These are phyloP conservation scores for Nebria salina DNA, from an alignment of 2,888 invertebrate genomes.

Conservation along the genomic window DNA sequence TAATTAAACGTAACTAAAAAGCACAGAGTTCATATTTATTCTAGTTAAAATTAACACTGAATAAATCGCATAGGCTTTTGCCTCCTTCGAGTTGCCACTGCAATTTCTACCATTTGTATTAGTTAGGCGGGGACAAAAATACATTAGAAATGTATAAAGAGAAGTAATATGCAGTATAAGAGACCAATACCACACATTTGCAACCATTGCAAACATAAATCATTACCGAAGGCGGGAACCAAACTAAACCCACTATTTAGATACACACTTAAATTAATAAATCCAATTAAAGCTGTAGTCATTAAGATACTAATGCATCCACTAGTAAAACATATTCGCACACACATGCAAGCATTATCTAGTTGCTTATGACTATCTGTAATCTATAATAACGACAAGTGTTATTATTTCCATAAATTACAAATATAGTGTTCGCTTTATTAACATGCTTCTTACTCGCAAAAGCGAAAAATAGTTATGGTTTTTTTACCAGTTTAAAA, in stretches of 20 bases:
- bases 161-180: constrained; percentile 2
- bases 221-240: constrained; percentile 13
- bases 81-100: no score
- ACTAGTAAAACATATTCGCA: neutral
- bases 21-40: no score
- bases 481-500: neutral
- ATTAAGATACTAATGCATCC: constrained; percentile 39
- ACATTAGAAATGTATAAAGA: neutral
- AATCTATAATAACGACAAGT: neutral
- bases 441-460: neutral
- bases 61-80: no score
- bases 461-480: neutral
- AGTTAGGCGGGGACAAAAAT: no score
- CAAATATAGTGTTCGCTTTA: neutral
- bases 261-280: constrained; percentile 44
- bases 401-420: neutral
- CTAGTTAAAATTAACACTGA: no score
- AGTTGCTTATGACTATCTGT: neutral
- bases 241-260: constrained; percentile 30
- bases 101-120: no score
- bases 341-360: neutral
- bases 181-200: neutral
- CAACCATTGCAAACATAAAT: constrained; percentile 17
- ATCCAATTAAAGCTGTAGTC: constrained; percentile 37
- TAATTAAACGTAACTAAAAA: no score